Base-by-base conservation (phyloP, 1,140 invertebrate species). In the Euura saliciscinereae region DNA sequence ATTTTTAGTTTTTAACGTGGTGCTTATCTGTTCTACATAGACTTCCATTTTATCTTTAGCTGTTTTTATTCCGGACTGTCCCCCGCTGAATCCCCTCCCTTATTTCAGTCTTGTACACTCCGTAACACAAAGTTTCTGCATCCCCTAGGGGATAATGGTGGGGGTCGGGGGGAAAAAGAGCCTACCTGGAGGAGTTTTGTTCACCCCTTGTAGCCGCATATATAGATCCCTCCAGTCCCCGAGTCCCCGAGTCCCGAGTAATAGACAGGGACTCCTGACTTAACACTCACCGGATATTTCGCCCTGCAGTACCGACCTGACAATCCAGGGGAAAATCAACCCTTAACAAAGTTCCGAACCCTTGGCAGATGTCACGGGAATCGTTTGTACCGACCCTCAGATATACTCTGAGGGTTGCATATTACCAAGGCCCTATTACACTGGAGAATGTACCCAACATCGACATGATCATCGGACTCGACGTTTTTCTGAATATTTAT, bases 271-370 rank as follows among this genome's bases (percentile, higher is more conserved):
- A 59, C 51, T 59, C 6, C 51, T 59, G 51, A 59, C 51, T 59
- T n/a, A 59, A 59, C 51, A 59, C 51, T 59, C 5, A 59, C 51
- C 51, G 51, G 51, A 59, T 59, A 69, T 64, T 67, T 74, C 67
- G 71, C 68, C 73, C 85, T 87, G 76, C 78, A 73, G 79, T 87
- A 87, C 83, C 85, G 85, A 85, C 85, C 44, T 74, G 43, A 7
- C 43, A 2, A 67, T 66, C 51, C 13, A 59, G 43, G 45, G 74
- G 68, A 28, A 11, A 75, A 70, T 70, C 70, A 13, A 43, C 10
- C n/a, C 69, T 66, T 76, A 59, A 70, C 73, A 76, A 75, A 59
- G 45, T 59, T 68, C 64, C 7, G 7, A 68, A 46, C 71, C 69
- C 70, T 79, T 76, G 78, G 72, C 76, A 86, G 84, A 84, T 86